Conservation (phyloP, 2,113 vertebrate genomes). For the Rhizomys pruinosus region DNA sequence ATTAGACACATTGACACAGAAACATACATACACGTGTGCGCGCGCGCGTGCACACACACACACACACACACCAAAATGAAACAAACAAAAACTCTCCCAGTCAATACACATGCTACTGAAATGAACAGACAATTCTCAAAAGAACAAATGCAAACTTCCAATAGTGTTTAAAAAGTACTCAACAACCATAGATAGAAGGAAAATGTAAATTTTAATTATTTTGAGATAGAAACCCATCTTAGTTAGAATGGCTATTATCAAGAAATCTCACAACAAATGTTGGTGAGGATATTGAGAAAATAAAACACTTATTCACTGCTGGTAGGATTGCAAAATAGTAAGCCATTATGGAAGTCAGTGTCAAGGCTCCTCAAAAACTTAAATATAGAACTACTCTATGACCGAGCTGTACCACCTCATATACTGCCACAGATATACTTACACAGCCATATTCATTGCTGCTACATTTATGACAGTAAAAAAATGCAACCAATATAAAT, state of each 20-base stretch:
- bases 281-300: background rate
- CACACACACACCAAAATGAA: background rate
- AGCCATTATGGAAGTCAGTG: background rate
- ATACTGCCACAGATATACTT: background rate
- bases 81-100: too few species aligned
- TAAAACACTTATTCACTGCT: background rate
- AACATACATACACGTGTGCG: background rate
- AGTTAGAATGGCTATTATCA: background rate
- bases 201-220: background rate
- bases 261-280: too few species aligned
- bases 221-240: background rate
- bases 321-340: background rate
- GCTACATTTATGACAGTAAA: background rate
- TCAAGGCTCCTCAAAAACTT: background rate
- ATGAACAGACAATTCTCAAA: background rate
- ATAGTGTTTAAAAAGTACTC: background rate
- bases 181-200: background rate
- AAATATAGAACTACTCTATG: background rate
- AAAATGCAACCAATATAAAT: background rate
- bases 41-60: background rate
- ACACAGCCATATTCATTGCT: too few species aligned
- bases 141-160: background rate
- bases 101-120: background rate
- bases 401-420: background rate
- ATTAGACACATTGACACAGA: too few species aligned